Evolutionary conservation across 2,888 invertebrate genomes (phyloP).

Genomic region (Sialis lutaria): DNA sequence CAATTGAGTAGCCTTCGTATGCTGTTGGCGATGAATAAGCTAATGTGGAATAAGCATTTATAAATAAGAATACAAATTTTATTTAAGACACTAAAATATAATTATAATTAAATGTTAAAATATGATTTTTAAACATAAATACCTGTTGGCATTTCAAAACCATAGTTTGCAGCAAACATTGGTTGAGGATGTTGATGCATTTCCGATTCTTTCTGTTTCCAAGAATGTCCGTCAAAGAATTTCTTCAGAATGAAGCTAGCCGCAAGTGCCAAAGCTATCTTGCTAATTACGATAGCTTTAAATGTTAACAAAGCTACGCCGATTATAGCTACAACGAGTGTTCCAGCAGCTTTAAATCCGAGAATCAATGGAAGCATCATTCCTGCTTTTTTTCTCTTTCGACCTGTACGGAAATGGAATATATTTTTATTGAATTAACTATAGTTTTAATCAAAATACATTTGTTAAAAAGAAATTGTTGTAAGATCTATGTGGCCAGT

Average conservation of each 20-base stretch:
- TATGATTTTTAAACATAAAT: too few relatives aligned
- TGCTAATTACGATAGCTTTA: constrained; percentile 52
- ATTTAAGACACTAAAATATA: too few relatives aligned
- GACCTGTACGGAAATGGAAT: constrained; percentile 21
- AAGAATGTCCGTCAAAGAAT: constrained; percentile 32
- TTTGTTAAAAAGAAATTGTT: neutral
- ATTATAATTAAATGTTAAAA: too few relatives aligned
- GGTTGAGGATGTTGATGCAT: constrained; percentile 22
- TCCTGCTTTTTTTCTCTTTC: constrained; percentile 37
- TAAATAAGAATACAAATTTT: too few relatives aligned
- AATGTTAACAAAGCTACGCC: constrained; percentile 43
- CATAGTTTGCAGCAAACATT: constrained; percentile 34
- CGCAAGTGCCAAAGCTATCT: constrained; percentile 46
- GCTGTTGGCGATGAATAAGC: too few relatives aligned
- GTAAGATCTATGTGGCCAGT: too few relatives aligned
- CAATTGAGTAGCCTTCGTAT: too few relatives aligned
- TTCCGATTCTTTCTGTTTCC: constrained; percentile 12
- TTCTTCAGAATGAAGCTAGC: constrained; percentile 40
- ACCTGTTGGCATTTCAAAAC: constrained; percentile 35
- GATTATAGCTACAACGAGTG: constrained; percentile 40
- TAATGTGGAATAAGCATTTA: too few relatives aligned
- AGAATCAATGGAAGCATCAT: constrained; percentile 47
- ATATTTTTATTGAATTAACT: neutral
- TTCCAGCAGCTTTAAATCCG: constrained; percentile 49
- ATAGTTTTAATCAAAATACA: neutral